Evolutionary conservation across 2,113 vertebrate genomes (phyloP).

Genomic region (Diadophis punctatus): DNA sequence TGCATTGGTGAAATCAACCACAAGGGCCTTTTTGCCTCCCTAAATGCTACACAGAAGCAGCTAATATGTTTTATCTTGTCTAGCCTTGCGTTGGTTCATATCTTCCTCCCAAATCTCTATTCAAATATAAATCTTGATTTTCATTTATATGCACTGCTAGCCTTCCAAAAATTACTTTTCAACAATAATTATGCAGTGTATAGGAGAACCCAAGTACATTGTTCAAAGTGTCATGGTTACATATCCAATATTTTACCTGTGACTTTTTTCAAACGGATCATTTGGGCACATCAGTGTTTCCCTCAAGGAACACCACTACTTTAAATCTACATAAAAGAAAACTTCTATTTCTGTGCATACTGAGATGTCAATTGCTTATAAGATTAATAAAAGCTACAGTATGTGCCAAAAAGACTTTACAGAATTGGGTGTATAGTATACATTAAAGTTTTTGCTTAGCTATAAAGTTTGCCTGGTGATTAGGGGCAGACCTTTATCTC

Average conservation of each 20-base stretch:
- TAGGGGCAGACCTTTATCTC: not conserved
- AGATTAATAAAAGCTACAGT: not conserved
- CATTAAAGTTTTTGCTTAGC: not conserved
- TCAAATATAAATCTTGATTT: not conserved
- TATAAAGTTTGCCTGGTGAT: not conserved
- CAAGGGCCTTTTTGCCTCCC: not conserved
- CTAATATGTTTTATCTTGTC: not conserved
- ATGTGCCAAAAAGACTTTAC: not conserved
- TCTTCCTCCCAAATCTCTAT: not conserved
- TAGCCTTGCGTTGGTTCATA: not conserved
- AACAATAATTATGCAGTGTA: not conserved
- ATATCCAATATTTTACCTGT: not conserved
- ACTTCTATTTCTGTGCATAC: not conserved
- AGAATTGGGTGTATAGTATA: not conserved
- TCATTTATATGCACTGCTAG: not conserved
- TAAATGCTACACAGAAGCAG: not conserved
- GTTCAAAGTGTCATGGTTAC: not conserved
- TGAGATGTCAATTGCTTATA: not conserved
- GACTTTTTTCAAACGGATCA: not conserved
- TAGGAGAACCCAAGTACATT: not conserved
- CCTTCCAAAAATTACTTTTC: not conserved
- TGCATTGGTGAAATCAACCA: not conserved
- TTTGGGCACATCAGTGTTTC: not conserved
- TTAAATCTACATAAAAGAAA: not conserved
- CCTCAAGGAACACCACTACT: not conserved